Evolutionary conservation across 1,140 invertebrate species (phyloP).

Genomic region (Drosophila triauraria): DNA sequence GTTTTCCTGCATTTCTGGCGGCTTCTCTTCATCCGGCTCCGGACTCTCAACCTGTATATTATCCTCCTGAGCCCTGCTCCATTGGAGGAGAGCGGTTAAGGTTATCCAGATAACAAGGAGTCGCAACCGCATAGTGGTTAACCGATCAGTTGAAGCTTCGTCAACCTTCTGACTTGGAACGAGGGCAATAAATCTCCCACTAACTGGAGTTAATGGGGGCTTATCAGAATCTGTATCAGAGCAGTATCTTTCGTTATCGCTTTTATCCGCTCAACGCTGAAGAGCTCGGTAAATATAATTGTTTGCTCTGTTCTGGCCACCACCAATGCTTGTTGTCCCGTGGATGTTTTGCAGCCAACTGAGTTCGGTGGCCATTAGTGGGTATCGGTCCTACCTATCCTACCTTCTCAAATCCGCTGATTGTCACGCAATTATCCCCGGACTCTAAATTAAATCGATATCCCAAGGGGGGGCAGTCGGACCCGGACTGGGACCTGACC

Average conservation of each 20-base stretch:
- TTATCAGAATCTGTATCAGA: conserved; percentile 22
- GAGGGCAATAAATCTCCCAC: conserved; percentile 4
- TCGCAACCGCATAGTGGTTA: conserved; percentile 35
- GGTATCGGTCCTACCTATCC: conserved; percentile 53
- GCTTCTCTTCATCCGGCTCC: neutral
- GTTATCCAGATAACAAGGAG: conserved; percentile 36
- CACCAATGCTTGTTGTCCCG: conserved; percentile 13
- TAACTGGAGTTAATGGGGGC: neutral
- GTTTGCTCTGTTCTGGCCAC: conserved; percentile 3
- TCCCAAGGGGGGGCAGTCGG: neutral
- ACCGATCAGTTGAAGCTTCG: conserved; percentile 19
- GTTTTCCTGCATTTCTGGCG: neutral
- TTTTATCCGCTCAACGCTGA: conserved; percentile 30
- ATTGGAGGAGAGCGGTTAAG: conserved; percentile 37
- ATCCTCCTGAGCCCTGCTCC: conserved; percentile 31
- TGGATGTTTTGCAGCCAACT: conserved; percentile 51
- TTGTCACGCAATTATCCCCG: conserved; percentile 77
- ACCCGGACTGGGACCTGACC: neutral
- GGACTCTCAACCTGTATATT: conserved; percentile 6
- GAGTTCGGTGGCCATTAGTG: conserved; percentile 44
- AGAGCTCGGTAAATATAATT: conserved; percentile 55
- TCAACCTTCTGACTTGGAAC: conserved; percentile 18
- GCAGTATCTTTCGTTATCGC: conserved; percentile 21
- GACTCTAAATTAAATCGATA: conserved; percentile 74
- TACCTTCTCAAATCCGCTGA: conserved; percentile 58